phyloP scores from a whole-genome alignment of 1,140 invertebrate species.

The Drosophila eugracilis region DNA sequence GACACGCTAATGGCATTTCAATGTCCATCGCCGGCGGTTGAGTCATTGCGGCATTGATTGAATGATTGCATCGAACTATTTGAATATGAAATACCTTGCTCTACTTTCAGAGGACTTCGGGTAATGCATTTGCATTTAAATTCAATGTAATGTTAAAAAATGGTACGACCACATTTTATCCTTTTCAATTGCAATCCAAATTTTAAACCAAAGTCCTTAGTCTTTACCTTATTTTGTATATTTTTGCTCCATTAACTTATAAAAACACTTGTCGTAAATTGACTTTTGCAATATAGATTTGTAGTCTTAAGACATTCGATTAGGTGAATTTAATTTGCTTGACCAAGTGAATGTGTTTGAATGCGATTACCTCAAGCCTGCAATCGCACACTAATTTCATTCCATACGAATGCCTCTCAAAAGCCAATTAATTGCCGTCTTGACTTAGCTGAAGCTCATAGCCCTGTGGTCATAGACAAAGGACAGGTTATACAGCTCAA shows the following conservation, averaged over 20 bases:
- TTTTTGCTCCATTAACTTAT: neutral
- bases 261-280: neutral
- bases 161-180: no score
- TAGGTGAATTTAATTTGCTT: neutral
- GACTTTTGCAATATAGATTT: neutral
- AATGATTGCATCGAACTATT: slow-evolving; percentile 27
- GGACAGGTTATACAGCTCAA: slow-evolving; percentile 30
- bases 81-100: slow-evolving; percentile 35
- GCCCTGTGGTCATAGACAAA: slow-evolving; percentile 24
- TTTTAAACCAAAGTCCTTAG: no score
- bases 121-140: slow-evolving; percentile 10
- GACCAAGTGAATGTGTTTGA: slow-evolving; percentile 7
- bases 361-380: neutral
- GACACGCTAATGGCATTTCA: slow-evolving; percentile 73
- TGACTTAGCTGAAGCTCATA: neutral
- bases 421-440: slow-evolving; percentile 35
- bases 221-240: neutral
- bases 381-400: slow-evolving; percentile 1
- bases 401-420: slow-evolving; percentile 14
- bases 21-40: slow-evolving; percentile 46
- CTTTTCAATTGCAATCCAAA: no score
- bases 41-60: slow-evolving; percentile 41
- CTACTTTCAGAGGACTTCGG: slow-evolving; percentile 3
- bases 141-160: neutral
- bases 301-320: neutral